phyloP scores from a whole-genome alignment of 2,113 vertebrate genomes.

The Ardeotis arabs region DNA sequence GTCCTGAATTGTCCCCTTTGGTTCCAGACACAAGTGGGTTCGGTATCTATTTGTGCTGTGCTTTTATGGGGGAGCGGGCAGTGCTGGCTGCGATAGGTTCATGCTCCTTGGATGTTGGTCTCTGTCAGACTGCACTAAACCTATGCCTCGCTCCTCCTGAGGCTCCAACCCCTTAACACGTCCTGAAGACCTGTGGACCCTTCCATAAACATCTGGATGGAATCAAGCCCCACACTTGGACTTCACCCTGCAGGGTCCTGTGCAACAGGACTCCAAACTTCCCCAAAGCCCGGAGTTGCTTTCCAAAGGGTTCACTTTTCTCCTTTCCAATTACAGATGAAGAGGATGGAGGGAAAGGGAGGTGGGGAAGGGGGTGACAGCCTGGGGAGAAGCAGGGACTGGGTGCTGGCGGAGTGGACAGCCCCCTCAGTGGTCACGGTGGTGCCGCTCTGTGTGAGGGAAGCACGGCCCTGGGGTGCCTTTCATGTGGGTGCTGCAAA shows the following conservation, averaged over 20 bases:
- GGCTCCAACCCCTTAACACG: fast-evolving
- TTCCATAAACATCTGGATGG: not conserved
- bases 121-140: fast-evolving
- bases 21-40: fast-evolving
- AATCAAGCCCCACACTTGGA: not conserved
- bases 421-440: not conserved
- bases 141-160: not conserved
- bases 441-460: not conserved
- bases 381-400: not conserved
- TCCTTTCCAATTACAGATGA: fast-evolving
- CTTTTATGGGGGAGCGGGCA: fast-evolving
- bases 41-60: fast-evolving
- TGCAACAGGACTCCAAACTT: fast-evolving
- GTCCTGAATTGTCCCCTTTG: not conserved
- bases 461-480: not conserved
- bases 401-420: not conserved
- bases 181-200: fast-evolving
- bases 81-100: fast-evolving
- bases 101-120: not conserved
- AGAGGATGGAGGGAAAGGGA: not conserved
- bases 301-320: not conserved
- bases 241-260: not conserved
- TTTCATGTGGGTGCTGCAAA: fast-evolving
- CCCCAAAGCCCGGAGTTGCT: not conserved
- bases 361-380: not conserved